Percentiles rank a stretch among this genome's conserved stretches.
Evolutionary conservation across 2,797 vertebrate genomes (phyloP).

Genomic region (Labroides dimidiatus): DNA sequence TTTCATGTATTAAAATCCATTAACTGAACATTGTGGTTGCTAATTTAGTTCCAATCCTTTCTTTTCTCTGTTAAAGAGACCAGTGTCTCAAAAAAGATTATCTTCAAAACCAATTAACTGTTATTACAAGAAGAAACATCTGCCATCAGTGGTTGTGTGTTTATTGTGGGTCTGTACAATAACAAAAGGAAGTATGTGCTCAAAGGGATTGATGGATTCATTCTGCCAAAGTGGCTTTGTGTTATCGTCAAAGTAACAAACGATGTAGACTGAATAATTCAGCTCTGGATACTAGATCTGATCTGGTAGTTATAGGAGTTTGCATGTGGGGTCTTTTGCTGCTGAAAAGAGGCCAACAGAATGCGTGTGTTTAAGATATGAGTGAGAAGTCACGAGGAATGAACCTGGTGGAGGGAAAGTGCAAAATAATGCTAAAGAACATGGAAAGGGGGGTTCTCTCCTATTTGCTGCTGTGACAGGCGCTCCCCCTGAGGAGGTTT

Average conservation of each 20-base stretch:
- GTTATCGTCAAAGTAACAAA: slow-evolving; percentile 67
- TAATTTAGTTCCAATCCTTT: neutral
- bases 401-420: slow-evolving; percentile 27
- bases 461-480: slow-evolving; percentile 64
- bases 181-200: slow-evolving; percentile 14
- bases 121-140: neutral
- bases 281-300: slow-evolving; percentile 49
- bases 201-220: slow-evolving; percentile 25
- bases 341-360: slow-evolving; percentile 41
- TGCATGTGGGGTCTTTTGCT: slow-evolving; percentile 21
- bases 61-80: neutral
- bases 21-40: neutral
- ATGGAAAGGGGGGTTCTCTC: slow-evolving; percentile 48
- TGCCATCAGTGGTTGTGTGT: neutral
- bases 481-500: slow-evolving; percentile 61
- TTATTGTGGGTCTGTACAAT: slow-evolving; percentile 16
- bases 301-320: slow-evolving; percentile 54
- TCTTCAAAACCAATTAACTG: slow-evolving; percentile 3
- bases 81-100: neutral
- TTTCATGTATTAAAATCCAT: neutral
- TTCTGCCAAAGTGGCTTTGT: slow-evolving; percentile 56
- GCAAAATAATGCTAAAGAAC: slow-evolving; percentile 44
- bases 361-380: slow-evolving; percentile 37
- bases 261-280: slow-evolving; percentile 76
- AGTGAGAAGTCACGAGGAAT: slow-evolving; percentile 36